Conservation (phyloP, 2,113 vertebrate genomes). For the Nothobranchius kuhntae region DNA sequence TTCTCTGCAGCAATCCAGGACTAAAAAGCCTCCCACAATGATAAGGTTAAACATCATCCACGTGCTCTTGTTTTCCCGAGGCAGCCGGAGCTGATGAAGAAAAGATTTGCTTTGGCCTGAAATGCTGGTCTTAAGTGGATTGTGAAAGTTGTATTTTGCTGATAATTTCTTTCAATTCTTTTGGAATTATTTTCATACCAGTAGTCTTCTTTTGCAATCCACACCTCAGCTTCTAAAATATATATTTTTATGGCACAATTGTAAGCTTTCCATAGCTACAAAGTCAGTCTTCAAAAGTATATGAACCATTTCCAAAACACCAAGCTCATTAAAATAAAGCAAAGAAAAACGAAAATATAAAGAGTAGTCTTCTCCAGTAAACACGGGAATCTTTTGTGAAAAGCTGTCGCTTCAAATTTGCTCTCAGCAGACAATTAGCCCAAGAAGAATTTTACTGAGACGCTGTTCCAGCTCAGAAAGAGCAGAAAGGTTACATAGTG, state of each 20-base stretch:
- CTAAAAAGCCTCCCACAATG: background rate
- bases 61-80: background rate
- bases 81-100: background rate
- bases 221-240: background rate
- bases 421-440: conserved; percentile 13
- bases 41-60: background rate
- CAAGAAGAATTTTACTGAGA: conserved; percentile 13
- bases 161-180: background rate
- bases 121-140: background rate
- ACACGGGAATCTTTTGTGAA: conserved; percentile 7
- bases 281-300: background rate
- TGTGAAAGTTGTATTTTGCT: background rate
- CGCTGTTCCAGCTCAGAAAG: conserved; percentile 13
- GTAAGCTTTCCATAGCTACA: background rate
- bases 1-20: background rate
- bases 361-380: background rate
- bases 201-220: background rate
- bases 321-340: conserved; percentile 29
- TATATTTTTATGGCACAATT: background rate
- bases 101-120: background rate
- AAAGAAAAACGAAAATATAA: background rate
- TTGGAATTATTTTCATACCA: background rate
- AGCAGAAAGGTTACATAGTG: conserved; percentile 3
- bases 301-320: conserved; percentile 1
- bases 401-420: conserved; percentile 15